Evolutionary conservation across 30 jellyfish, hydroid and myxozoan species (phyloP), one percentile per base, ranked within the genome.

Genomic region (Sanderia malayensis): DNA sequence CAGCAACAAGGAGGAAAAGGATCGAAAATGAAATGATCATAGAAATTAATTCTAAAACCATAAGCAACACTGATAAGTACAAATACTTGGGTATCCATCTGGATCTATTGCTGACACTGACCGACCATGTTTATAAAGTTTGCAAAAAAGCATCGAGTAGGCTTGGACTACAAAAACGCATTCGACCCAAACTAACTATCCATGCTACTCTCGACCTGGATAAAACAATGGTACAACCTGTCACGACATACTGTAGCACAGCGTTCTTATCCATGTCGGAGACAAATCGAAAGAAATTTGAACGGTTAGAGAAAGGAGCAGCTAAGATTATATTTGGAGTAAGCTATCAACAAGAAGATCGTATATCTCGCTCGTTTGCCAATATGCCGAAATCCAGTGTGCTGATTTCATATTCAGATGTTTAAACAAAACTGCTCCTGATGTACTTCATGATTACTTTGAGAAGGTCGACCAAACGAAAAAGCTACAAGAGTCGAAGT

Each of bases 151-250:
- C 71, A 20, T 65, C 81, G 28, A 69, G 81, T 69, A 69, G 81
- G 45, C 67, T 69, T 18, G 81, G 81, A 3, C 74, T 37, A 10
- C n/a, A 10, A n/a, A 44, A n/a, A 44, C 58, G 58, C n/a, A 44
- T 44, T 44, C 58, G 58, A n/a, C n/a, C n/a, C n/a, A n/a, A n/a
- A 44, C 58, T 44, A 11, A 44, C 58, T n/a, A 44, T n/a, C 74
- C 61, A 62, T 27, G 74, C 74, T 62, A 62, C 74, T 62, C 63
- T 62, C 63, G 27, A 21, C 74, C 58, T 44, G 58, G 11, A 44
- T 44, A 44, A 44, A 37, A 71, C 81, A 69, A 69, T 69, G 41
- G 81, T 69, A 69, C 81, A 69, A 23, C 81, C 75, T 34, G 81
- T 69, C 69, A 69, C 23, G 74, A 69, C 72, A 69, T 23, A 69